Percentiles rank a stretch among this genome's conserved stretches.
These are phyloP conservation scores for Linnaemya tessellans DNA, from an alignment of 2,888 invertebrate genomes.

Conservation along the genomic window DNA sequence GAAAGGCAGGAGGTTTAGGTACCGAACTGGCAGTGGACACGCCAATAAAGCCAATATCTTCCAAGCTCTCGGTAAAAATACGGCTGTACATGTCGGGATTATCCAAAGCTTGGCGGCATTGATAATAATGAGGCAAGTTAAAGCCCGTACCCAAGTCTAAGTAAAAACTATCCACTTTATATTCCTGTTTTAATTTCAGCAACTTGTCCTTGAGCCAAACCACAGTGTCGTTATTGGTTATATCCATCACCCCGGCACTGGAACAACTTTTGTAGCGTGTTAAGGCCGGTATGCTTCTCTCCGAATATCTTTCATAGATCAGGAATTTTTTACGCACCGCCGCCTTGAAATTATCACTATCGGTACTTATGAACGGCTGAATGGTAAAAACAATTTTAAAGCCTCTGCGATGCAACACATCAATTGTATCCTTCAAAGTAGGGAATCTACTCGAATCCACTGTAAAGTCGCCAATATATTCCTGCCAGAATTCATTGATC, in stretches of 20 bases:
- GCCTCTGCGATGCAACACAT: constrained; percentile 91
- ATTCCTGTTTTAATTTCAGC: constrained; percentile 87
- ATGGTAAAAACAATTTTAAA: constrained; percentile 95
- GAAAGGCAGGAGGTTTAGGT: constrained; percentile 93
- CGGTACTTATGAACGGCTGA: constrained; percentile 94
- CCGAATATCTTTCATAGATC: constrained; percentile 91
- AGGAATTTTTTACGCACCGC: constrained; percentile 90
- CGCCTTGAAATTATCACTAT: constrained; percentile 91
- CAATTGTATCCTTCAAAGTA: constrained; percentile 90
- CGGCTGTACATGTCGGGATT: constrained; percentile 94
- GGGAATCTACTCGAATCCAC: constrained; percentile 92
- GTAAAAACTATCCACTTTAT: constrained; percentile 93
- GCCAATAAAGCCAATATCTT: constrained; percentile 87
- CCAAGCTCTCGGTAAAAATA: constrained; percentile 84
- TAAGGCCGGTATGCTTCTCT: constrained; percentile 91
- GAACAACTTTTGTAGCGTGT: constrained; percentile 91
- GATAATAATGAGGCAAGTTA: constrained; percentile 93
- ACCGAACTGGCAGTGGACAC: constrained; percentile 92
- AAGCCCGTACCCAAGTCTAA: constrained; percentile 92
- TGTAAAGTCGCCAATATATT: constrained; percentile 92
- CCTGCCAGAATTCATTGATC: constrained; percentile 93
- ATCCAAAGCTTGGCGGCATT: constrained; percentile 88
- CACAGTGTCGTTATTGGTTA: constrained; percentile 91
- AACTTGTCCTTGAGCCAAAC: constrained; percentile 92
- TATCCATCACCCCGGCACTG: constrained; percentile 93